These are phyloP conservation scores for Peromyscus aztecus DNA, from an alignment of 2,797 vertebrate species.

Conservation along the genomic window DNA sequence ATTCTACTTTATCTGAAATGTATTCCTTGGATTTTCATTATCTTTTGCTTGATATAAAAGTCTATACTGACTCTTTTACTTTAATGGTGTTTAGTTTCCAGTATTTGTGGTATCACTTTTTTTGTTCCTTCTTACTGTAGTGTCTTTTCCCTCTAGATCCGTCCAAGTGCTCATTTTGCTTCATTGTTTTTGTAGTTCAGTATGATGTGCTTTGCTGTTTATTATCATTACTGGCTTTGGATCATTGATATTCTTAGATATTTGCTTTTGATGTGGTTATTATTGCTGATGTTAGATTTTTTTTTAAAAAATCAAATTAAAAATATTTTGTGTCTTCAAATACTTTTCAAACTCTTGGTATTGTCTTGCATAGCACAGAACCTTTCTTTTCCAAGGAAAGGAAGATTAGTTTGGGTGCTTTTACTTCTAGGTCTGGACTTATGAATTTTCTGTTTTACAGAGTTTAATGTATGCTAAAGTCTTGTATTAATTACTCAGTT, in stretches of 20 bases:
- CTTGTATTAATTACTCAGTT: slow-evolving; percentile 32
- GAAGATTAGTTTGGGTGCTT: background rate
- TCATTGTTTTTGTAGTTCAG: background rate
- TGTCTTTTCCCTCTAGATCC: background rate
- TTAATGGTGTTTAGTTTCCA: slow-evolving; percentile 18
- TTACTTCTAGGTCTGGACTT: background rate
- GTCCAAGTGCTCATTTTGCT: background rate
- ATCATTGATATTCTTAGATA: background rate
- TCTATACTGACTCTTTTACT: background rate
- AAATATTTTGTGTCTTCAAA: background rate
- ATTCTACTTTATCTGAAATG: background rate
- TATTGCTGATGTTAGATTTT: background rate
- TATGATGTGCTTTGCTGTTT: background rate
- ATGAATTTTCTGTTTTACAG: background rate
- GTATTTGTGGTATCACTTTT: background rate
- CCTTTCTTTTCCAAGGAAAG: background rate
- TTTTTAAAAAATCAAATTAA: background rate
- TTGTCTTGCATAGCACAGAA: background rate
- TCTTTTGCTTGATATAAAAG: slow-evolving; percentile 23
- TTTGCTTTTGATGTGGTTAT: background rate
- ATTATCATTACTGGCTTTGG: background rate
- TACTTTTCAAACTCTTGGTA: background rate
- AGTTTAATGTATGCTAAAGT: background rate
- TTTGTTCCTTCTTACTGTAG: background rate
- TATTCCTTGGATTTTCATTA: slow-evolving; percentile 9